Base-by-base conservation (phyloP, 2,888 invertebrate genomes). In the Coenonympha glycerion region DNA sequence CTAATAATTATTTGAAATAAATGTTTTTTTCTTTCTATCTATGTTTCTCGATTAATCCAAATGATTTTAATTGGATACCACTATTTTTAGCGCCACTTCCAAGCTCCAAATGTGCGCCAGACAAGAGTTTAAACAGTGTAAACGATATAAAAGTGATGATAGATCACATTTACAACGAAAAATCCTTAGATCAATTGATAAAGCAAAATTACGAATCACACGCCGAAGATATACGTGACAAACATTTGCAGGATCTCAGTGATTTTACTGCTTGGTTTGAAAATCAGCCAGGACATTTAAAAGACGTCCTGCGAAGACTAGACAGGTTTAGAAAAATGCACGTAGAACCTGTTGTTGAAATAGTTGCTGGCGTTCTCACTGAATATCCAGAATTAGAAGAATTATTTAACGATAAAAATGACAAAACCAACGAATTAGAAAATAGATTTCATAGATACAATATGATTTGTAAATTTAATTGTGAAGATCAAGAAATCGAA, bases 291-390 rank as follows among this genome's bases (percentile, higher is more conserved):
- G 31, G 53, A 21, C 72, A 75, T 62, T 58, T 78, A n/a, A 58
- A 61, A 46, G 63, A 77, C 47, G 58, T 73, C 18, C 30, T 79
- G 16, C 42, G 66, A n/a, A 62, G 65, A 31, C 55, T 76, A n/a
- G 48, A 44, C 3, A n/a, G 24, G 3, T 49, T 48, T 0, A 63
- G 64, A 3, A 28, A 26, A 11, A 15, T 53, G 3, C 30, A 45
- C 13, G 53, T 74, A 31, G 58, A 64, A 37, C 65, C 64, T 5
- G 15, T 46, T 1, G 55, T 68, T 2, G 34, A 56, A n/a, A 47
- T 53, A 21, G 45, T 63, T 18, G 52, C 33, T 3, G 6, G 11
- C 2, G 31, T 55, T 18, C 39, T 72, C 6, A 39, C 61, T 8
- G 47, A 64, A 30, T 56, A 62, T 22, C 30, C 59, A 4, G 3